Base-by-base conservation (phyloP, 2,113 vertebrate genomes). In the Sphaerodactylus townsendi region DNA sequence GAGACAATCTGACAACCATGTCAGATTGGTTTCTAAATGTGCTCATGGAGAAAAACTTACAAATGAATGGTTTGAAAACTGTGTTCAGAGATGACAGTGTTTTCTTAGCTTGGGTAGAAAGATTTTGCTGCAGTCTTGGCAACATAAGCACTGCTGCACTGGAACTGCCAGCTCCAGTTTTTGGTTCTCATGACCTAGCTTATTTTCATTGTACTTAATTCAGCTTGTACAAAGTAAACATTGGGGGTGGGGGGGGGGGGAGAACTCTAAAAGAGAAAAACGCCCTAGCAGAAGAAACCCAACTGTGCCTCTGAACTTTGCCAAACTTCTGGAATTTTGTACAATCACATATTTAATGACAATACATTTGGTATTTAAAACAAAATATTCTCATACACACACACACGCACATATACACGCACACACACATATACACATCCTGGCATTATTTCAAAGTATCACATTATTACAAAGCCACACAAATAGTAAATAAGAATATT, bases 81-180 rank as follows among this genome's bases (percentile, higher is more conserved):
- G 37, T 68, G 56, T 81, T 71, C 37, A 62, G 46, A 70, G 19
- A 77, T 77, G 65, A 69, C 64, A 70, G 25, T 10, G 2, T 50
- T 75, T 62, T 50, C 14, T 23, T 78, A 75, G n/a, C 81, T 83
- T 15, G 0, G 2, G 62, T 70, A 86, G 85, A 74, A 82, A 62
- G 64, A 86, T 81, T 87, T 48, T 7, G 8, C 56, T 48, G 33
- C 81, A 90, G 56, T 72, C 66, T 73, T 82, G 56, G 74, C 83
- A 85, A 37, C 1, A 1, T 15, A 86, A 75, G 77, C 14, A 46
- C 2, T 77, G 48, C 37, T 81, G 79, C n/a, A 78, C 17, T 56
- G 80, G 84, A 86, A 81, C 30, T 79, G 79, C 53, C 35, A 64
- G 39, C 30, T 92, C 56, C 76, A 75, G n/a, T 65, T 81, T 89